These are phyloP conservation scores for Spilarctia lutea DNA, from an alignment of 2,888 invertebrate genomes.

Conservation along the genomic window DNA sequence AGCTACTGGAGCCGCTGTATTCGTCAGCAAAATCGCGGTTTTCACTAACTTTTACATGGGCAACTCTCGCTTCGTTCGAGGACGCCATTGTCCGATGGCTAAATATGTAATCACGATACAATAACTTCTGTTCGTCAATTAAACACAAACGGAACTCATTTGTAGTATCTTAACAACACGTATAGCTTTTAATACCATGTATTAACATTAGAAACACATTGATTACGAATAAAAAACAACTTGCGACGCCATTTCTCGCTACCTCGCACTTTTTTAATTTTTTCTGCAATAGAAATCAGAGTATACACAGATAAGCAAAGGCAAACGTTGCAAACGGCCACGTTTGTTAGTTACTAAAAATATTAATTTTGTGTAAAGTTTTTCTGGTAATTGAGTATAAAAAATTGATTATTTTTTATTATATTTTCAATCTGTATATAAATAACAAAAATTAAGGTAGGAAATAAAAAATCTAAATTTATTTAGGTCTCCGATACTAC, in stretches of 20 bases:
- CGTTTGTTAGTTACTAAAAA: slow-evolving; percentile 1
- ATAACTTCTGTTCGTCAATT: slow-evolving; percentile 70
- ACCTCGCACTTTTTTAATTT: slow-evolving; percentile 72
- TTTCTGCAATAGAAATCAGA: slow-evolving; percentile 60
- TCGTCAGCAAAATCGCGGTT: slow-evolving; percentile 72
- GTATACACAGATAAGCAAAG: slow-evolving; percentile 58
- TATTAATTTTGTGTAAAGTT: not conserved
- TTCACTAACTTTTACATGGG: slow-evolving; percentile 81
- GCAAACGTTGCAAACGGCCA: slow-evolving; percentile 52
- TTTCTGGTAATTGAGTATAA: not conserved
- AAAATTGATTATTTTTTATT: not conserved
- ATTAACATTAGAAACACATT: slow-evolving; percentile 76
- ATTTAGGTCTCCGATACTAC: not conserved
- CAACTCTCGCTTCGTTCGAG: slow-evolving; percentile 77
- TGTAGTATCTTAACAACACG: slow-evolving; percentile 61
- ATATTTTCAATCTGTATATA: not conserved
- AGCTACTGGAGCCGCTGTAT: slow-evolving; percentile 67
- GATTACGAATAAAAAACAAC: slow-evolving; percentile 82
- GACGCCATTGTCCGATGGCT: slow-evolving; percentile 83
- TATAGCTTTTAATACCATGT: slow-evolving; percentile 60
- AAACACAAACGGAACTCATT: slow-evolving; percentile 65
- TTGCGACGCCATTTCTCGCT: slow-evolving; percentile 85
- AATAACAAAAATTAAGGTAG: not conserved
- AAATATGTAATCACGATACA: slow-evolving; percentile 69
- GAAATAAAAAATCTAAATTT: not conserved